Evolutionary conservation across 2,113 vertebrate genomes (phyloP).

Genomic region (Psephotus haematonotus): DNA sequence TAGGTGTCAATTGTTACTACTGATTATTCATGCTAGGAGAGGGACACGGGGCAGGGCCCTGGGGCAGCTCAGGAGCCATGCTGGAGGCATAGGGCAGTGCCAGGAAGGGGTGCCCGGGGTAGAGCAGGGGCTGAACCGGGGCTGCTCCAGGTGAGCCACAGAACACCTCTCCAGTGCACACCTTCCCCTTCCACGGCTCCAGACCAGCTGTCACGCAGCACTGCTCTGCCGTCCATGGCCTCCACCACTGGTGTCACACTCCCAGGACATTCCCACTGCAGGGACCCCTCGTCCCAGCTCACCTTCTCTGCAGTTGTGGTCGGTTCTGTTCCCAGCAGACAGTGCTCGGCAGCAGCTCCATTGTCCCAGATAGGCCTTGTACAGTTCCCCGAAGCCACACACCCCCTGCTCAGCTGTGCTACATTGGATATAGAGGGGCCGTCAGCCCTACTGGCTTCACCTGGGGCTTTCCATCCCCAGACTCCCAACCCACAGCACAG

Average conservation of each 20-base stretch:
- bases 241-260: background rate
- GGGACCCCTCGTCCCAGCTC: background rate
- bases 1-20: background rate
- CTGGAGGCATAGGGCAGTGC: background rate
- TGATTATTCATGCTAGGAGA: background rate
- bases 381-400: background rate
- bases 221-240: background rate
- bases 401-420: background rate
- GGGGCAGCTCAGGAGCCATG: background rate
- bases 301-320: background rate
- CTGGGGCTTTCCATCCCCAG: background rate
- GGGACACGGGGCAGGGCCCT: background rate
- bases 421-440: background rate
- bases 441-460: background rate
- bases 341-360: background rate
- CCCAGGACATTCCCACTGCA: background rate
- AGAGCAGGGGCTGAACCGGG: background rate
- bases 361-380: background rate
- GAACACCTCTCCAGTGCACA: background rate
- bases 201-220: background rate
- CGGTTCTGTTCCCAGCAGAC: background rate
- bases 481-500: background rate
- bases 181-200: background rate
- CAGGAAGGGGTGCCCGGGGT: background rate
- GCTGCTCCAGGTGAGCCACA: background rate